phyloP scores from a whole-genome alignment of 2,797 vertebrate genomes.

The Notamacropus eugenii region DNA sequence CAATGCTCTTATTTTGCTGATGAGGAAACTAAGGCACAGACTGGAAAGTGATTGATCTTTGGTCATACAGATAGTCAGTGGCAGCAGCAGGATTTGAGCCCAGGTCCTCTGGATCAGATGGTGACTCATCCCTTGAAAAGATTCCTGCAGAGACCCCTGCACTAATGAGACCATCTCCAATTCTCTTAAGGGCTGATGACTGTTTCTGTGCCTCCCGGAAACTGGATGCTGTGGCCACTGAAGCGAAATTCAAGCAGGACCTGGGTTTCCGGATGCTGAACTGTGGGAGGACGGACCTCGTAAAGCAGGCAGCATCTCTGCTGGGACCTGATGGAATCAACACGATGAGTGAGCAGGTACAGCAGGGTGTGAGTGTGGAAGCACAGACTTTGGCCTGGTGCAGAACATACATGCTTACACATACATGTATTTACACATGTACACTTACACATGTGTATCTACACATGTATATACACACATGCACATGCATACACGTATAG shows the following conservation, averaged over 20 bases:
- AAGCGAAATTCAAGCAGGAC: conserved; percentile 98
- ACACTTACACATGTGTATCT: too few species aligned
- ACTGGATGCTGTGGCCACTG: conserved; percentile 95
- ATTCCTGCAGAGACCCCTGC: not conserved
- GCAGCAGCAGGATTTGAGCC: not conserved
- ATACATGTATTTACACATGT: fast-evolving
- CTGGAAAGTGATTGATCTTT: not conserved
- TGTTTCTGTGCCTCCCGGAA: conserved; percentile 97
- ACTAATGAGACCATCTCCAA: conserved; percentile 52
- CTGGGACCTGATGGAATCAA: conserved; percentile 97
- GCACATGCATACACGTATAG: too few species aligned
- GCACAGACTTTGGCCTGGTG: fast-evolving
- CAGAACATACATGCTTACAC: not conserved
- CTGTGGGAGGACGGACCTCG: conserved; percentile 97
- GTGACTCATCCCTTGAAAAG: not conserved
- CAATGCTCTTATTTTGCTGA: not conserved
- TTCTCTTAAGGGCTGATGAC: conserved; percentile 92
- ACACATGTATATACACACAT: not conserved
- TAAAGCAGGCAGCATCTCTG: conserved; percentile 96
- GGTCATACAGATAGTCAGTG: not conserved
- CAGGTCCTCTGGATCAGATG: not conserved
- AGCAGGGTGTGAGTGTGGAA: fast-evolving
- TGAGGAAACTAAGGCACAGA: not conserved
- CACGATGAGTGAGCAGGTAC: conserved; percentile 98
- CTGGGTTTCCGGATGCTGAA: conserved; percentile 98